phyloP scores from a whole-genome alignment of 2,888 invertebrate species.

The Acanthosoma haemorrhoidale region DNA sequence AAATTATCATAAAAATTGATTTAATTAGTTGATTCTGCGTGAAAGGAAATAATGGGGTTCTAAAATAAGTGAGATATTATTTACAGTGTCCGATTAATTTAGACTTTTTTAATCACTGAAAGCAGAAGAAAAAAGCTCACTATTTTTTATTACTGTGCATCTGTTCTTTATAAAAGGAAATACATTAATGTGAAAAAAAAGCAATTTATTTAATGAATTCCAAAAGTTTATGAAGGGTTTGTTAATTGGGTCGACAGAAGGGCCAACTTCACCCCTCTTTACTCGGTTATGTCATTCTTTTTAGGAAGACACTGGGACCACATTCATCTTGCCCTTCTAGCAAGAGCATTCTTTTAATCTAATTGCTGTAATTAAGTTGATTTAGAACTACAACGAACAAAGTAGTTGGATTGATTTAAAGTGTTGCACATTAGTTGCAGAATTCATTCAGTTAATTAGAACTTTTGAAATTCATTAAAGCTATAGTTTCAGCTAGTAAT shows the following conservation, averaged over 20 bases:
- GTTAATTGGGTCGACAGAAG: neutral
- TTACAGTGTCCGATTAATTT: too few relatives aligned
- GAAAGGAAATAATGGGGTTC: too few relatives aligned
- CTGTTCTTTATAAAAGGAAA: neutral
- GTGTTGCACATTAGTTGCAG: too few relatives aligned
- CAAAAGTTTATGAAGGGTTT: conserved; percentile 2
- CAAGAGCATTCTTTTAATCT: neutral
- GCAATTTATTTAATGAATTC: conserved; percentile 9
- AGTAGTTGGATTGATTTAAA: neutral
- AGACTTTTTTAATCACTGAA: too few relatives aligned
- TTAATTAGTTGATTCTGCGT: neutral
- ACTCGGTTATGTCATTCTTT: neutral
- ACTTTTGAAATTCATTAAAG: too few relatives aligned
- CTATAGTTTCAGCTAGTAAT: too few relatives aligned
- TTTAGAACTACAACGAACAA: neutral
- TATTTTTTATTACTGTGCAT: neutral
- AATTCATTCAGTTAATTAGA: too few relatives aligned
- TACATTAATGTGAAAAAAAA: conserved; percentile 9
- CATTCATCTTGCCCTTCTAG: neutral
- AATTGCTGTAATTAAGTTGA: neutral
- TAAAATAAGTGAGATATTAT: too few relatives aligned
- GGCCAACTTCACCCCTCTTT: neutral
- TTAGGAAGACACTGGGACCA: neutral
- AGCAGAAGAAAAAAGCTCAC: neutral
- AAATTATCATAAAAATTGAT: neutral